These are phyloP conservation scores for Aselliscus stoliczkanus DNA, from an alignment of 2,797 vertebrate genomes.

Conservation along the genomic window DNA sequence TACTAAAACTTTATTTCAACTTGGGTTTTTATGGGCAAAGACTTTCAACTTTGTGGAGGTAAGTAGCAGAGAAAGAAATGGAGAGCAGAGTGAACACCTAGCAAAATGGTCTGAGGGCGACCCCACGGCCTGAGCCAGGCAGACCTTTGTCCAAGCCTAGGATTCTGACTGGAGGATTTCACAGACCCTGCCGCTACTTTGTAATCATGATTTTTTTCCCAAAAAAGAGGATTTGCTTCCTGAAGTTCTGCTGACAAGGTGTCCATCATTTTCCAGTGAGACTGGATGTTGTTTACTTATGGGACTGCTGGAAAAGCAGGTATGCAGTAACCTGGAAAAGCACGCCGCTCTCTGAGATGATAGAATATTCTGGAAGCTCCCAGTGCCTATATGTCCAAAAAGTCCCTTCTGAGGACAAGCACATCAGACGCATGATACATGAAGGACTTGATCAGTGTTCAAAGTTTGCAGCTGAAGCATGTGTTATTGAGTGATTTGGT, in stretches of 20 bases:
- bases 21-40: not conserved
- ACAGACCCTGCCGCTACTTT: not conserved
- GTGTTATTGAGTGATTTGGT: constrained; percentile 17
- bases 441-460: constrained; percentile 58
- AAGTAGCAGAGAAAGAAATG: too few species aligned
- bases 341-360: constrained; percentile 38
- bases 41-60: not conserved
- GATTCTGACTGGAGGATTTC: not conserved
- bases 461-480: not conserved
- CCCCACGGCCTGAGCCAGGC: too few species aligned
- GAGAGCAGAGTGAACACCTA: accelerated
- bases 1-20: not conserved
- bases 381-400: constrained; percentile 44
- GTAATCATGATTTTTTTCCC: constrained; percentile 54
- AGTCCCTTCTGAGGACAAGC: constrained; percentile 51
- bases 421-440: constrained; percentile 39
- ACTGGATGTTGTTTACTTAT: constrained; percentile 68
- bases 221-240: not conserved
- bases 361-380: constrained; percentile 70
- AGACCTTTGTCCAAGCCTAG: not conserved
- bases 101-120: too few species aligned
- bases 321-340: constrained; percentile 40
- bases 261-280: not conserved
- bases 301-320: constrained; percentile 38
- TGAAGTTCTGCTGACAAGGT: constrained; percentile 63